A percentile compares a stretch with the other conserved stretches of the same genome.
These are phyloP conservation scores for Coleophora flavipennella DNA, from an alignment of 2,888 invertebrate species.

Conservation along the genomic window DNA sequence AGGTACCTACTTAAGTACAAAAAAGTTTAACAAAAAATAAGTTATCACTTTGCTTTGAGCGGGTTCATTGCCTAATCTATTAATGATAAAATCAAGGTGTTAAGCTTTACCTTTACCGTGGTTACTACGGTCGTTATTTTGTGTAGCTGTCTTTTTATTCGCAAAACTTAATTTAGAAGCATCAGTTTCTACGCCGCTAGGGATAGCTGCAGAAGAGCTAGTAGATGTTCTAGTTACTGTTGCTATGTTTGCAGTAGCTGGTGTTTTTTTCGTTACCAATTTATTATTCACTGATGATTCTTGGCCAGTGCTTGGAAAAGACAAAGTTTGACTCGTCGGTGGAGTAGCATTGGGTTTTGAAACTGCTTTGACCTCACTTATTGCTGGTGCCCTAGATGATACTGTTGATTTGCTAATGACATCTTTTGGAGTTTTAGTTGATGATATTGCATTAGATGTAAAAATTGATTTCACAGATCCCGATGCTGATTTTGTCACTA, in stretches of 20 bases:
- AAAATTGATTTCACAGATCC: too few relatives aligned
- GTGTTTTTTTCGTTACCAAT: too few relatives aligned
- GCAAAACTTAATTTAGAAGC: neutral
- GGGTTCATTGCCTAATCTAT: constrained; percentile 24
- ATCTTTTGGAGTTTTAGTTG: neutral
- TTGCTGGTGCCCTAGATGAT: neutral
- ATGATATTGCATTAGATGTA: neutral
- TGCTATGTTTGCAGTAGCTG: too few relatives aligned
- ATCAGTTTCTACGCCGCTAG: too few relatives aligned
- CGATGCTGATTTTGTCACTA: too few relatives aligned
- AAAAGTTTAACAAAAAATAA: constrained; percentile 18
- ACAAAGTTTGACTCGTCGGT: constrained; percentile 17
- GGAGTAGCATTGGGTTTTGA: constrained; percentile 1
- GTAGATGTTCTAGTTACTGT: too few relatives aligned
- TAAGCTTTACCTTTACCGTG: constrained; percentile 29
- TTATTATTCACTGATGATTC: too few relatives aligned
- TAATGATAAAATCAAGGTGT: constrained; percentile 20
- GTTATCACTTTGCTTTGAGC: constrained; percentile 43
- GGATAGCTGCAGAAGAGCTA: too few relatives aligned
- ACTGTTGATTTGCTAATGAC: neutral
- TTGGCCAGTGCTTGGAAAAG: too few relatives aligned
- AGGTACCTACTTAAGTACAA: too few relatives aligned
- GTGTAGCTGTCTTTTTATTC: constrained; percentile 9
- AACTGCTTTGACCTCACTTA: neutral
- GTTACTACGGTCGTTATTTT: constrained; percentile 11